Conservation (phyloP, 1,140 invertebrate species). For the Cyrtorhinus lividipennis region DNA sequence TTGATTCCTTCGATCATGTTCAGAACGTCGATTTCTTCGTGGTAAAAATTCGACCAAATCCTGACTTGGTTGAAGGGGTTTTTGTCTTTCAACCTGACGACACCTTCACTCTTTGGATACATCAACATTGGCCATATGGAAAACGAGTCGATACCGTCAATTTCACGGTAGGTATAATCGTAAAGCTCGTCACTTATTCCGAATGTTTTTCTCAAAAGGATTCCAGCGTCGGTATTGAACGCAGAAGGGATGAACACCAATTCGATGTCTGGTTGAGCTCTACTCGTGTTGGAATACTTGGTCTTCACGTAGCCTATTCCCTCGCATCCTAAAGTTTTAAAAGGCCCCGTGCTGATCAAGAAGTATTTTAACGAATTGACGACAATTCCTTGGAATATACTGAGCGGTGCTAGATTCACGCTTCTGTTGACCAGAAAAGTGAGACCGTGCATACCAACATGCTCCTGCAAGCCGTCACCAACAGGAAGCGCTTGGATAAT, state of each 20-base stretch:
- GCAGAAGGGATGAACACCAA: conserved; percentile 56
- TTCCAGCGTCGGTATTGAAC: conserved; percentile 52
- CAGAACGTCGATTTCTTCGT: conserved; percentile 44
- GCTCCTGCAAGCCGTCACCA: conserved; percentile 67
- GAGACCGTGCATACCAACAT: conserved; percentile 44
- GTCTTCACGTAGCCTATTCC: conserved; percentile 35
- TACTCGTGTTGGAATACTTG: conserved; percentile 31
- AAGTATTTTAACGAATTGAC: conserved; percentile 21
- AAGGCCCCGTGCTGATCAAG: conserved; percentile 31
- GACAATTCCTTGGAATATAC: conserved; percentile 14
- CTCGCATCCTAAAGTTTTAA: conserved; percentile 37
- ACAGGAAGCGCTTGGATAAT: conserved; percentile 50
- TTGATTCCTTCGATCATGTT: conserved; percentile 51
- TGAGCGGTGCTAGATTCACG: conserved; percentile 28
- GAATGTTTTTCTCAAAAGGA: conserved; percentile 40
- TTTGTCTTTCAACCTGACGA: conserved; percentile 43
- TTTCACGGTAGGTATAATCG: conserved; percentile 28
- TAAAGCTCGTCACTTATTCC: conserved; percentile 42
- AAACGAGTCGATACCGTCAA: conserved; percentile 42
- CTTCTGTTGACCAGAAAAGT: conserved; percentile 50
- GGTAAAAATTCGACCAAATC: conserved; percentile 60
- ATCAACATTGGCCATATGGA: conserved; percentile 54
- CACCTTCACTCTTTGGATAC: conserved; percentile 56
- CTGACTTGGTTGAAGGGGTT: conserved; percentile 59
- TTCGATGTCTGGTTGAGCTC: conserved; percentile 56